These are phyloP conservation scores for Mionectes macconnelli DNA, from an alignment of 2,113 vertebrate genomes.

Conservation along the genomic window DNA sequence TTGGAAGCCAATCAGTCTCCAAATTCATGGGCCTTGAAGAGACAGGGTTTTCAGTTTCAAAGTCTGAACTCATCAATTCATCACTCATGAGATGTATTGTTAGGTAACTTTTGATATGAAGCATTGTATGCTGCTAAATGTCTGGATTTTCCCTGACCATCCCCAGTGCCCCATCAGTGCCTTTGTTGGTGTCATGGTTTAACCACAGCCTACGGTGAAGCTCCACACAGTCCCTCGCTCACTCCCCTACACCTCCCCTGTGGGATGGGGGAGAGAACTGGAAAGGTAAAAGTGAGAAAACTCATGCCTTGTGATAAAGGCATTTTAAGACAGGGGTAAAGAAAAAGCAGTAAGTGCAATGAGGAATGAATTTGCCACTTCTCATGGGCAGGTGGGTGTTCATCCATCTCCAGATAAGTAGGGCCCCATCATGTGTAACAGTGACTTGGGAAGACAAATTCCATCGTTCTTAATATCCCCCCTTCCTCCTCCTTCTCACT, in stretches of 20 bases:
- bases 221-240: not conserved
- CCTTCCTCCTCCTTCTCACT: not conserved
- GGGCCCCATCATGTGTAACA: no score
- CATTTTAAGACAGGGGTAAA: not conserved
- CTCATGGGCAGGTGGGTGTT: not conserved
- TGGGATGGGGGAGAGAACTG: not conserved
- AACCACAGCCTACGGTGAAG: not conserved
- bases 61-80: not conserved
- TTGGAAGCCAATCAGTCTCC: not conserved
- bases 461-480: not conserved
- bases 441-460: not conserved
- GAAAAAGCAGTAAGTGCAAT: not conserved
- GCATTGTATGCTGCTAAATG: not conserved
- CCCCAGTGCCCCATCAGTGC: fast-evolving
- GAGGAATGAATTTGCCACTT: not conserved
- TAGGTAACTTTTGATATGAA: not conserved
- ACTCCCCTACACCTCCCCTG: not conserved
- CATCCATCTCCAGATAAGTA: not conserved
- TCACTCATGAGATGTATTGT: not conserved
- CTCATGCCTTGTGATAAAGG: not conserved
- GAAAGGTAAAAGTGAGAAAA: not conserved
- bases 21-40: not conserved
- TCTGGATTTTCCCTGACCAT: not conserved
- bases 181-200: not conserved
- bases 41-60: not conserved